Conservation (phyloP, 1,140 invertebrate genomes). For the Metopolophium dirhodum region DNA sequence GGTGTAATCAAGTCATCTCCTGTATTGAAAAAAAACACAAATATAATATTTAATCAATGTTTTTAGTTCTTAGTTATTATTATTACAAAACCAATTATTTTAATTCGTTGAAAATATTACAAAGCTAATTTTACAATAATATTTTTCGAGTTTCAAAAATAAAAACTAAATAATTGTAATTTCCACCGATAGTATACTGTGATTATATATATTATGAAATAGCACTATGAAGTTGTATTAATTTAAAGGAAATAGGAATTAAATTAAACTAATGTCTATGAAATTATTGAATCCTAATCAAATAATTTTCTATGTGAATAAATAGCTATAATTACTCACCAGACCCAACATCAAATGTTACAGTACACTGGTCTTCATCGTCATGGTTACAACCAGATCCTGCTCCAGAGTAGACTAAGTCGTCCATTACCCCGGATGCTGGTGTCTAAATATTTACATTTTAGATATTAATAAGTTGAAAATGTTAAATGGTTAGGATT, state of each 20-base stretch:
- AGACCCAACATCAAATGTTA: constrained; percentile 79
- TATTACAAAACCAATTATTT: neutral
- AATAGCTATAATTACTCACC: constrained; percentile 65
- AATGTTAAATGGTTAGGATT: neutral
- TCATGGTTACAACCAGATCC: constrained; percentile 86
- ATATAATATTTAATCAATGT: neutral
- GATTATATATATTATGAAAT: too few relatives aligned
- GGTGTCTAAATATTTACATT: constrained; percentile 71
- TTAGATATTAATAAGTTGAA: neutral
- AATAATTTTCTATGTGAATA: neutral
- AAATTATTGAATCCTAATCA: neutral
- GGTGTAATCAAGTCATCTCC: constrained; percentile 87
- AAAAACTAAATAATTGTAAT: neutral
- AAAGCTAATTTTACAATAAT: neutral
- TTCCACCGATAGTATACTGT: neutral
- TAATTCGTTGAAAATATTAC: neutral
- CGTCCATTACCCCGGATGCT: constrained; percentile 80
- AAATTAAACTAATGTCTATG: neutral
- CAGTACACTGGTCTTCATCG: constrained; percentile 85
- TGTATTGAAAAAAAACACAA: neutral
- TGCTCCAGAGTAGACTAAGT: constrained; percentile 86
- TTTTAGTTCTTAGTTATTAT: neutral
- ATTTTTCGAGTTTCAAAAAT: neutral
- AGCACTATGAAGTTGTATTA: neutral
- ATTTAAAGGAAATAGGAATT: neutral